Base-by-base conservation (phyloP, 1,140 invertebrate genomes). In the Pseudoatta argentina region DNA sequence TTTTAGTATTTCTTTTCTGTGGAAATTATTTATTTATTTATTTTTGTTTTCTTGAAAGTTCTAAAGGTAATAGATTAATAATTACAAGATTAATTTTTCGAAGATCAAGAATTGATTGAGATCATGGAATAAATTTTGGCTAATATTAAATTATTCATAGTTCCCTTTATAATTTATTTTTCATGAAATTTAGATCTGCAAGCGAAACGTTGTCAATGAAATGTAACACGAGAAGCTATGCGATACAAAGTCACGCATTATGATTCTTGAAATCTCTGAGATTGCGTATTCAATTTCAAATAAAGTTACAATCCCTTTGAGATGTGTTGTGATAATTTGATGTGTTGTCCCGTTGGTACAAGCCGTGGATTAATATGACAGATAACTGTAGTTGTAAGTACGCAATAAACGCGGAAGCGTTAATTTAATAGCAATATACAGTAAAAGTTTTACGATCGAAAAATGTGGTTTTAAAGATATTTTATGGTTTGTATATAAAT, bases 211-310 rank as follows among this genome's bases (percentile, higher is more conserved):
- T 18, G 24, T 51, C n/a, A 30, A 16, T 34, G 24, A 75, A 75
- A 83, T 75, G 18, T 59, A 73, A 82, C 14, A 16, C 8, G 69
- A 63, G 39, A 18, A 83, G 55, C 21, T 69, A 48, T 55, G 18
- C 14, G 69, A 59, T 24, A 24, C 24, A 61, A 83, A 73, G 27
- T 48, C 14, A 73, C n/a, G n/a, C 57, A 34, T 48, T 18, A 71
- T 71, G 24, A 82, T 82, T 51, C 27, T n/a, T 57, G 55, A 2
- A 2, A 53, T 82, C 18, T 57, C 21, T 14, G 30, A 59, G 78
- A 72, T 30, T 44, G 34, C 4, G 1, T 71, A 82, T 72, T 24
- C 69, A 44, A 44, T 83, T 83, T 83, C 79, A 61, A 75, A 75
- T 44, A 4, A 18, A 48, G 48, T 59, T 59, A 30, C 24, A 59